Percentiles rank a stretch among this genome's conserved stretches.
These are phyloP conservation scores for Orientallactaga sibirica DNA, from an alignment of 2,797 vertebrate genomes.

Conservation along the genomic window DNA sequence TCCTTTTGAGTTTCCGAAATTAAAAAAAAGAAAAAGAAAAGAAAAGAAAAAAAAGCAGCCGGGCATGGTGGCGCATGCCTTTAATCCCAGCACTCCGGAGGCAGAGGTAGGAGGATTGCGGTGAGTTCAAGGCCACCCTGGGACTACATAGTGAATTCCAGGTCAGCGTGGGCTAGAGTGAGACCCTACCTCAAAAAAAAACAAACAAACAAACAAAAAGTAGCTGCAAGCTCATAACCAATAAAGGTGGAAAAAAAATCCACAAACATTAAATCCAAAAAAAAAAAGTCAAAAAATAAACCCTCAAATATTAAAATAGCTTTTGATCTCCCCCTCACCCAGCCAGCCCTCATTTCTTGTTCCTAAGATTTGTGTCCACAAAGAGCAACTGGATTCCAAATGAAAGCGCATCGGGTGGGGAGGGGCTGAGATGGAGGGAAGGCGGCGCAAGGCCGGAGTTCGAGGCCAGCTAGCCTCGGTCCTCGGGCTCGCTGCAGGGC, in stretches of 20 bases:
- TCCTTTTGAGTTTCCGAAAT: slow-evolving; percentile 3
- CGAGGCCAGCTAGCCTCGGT: slow-evolving; percentile 73
- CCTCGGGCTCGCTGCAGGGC: slow-evolving; percentile 87
- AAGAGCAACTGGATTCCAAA: not conserved
- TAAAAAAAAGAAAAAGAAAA: not conserved
- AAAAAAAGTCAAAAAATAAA: no score
- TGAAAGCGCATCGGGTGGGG: not conserved
- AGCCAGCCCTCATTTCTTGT: slow-evolving; percentile 31
- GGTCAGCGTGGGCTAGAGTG: no score
- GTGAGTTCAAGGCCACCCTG: no score
- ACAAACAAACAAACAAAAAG: not conserved
- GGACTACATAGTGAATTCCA: no score
- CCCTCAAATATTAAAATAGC: slow-evolving; percentile 27
- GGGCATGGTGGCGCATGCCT: no score
- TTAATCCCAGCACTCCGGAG: no score
- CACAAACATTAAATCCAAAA: not conserved
- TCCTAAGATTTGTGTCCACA: slow-evolving; percentile 30
- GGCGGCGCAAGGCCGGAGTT: accelerated
- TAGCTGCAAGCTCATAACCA: no score
- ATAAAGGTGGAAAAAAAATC: not conserved
- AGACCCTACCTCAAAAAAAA: no score
- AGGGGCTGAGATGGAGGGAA: no score
- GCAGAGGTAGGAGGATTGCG: no score
- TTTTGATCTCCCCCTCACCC: not conserved
- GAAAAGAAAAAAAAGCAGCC: not conserved